Percentiles rank a stretch among this genome's conserved stretches.
phyloP scores from a whole-genome alignment of 2,113 vertebrate genomes.

The Oryzias curvinotus region DNA sequence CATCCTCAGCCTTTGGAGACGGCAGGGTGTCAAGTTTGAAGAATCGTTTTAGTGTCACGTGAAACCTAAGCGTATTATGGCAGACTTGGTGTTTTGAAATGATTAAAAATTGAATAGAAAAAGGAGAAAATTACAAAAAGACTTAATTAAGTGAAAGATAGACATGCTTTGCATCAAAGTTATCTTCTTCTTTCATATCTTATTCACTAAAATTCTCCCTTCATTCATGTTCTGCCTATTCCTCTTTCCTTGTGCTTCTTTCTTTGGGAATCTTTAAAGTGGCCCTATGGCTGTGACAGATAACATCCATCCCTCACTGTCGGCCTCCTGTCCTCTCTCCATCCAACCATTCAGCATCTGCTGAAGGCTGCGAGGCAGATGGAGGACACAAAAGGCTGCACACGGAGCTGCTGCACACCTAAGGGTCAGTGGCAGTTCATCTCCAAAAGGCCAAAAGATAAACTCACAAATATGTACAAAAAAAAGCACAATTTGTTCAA shows the following conservation, averaged over 20 bases:
- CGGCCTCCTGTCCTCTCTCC: slow-evolving; percentile 25
- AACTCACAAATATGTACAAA: slow-evolving; percentile 24
- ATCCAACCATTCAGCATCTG: slow-evolving; percentile 30
- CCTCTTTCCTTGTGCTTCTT: slow-evolving; percentile 1
- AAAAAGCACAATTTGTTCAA: neutral
- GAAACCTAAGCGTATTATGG: neutral
- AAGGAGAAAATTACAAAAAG: neutral
- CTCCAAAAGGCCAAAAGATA: slow-evolving; percentile 58
- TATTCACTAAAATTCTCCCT: neutral
- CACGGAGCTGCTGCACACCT: slow-evolving; percentile 48
- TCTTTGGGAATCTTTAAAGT: slow-evolving; percentile 6
- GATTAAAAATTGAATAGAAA: neutral
- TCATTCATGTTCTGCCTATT: neutral
- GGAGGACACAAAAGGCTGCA: slow-evolving; percentile 50
- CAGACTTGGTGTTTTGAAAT: neutral
- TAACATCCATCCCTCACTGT: slow-evolving; percentile 53
- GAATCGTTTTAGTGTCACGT: neutral
- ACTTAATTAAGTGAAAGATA: neutral
- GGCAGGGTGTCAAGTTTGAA: neutral
- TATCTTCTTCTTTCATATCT: neutral
- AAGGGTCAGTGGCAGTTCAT: slow-evolving; percentile 64
- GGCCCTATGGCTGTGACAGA: slow-evolving; percentile 29
- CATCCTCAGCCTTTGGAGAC: slow-evolving; percentile 18
- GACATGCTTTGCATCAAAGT: neutral
- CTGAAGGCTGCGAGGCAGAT: slow-evolving; percentile 53